Evolutionary conservation across 2,113 vertebrate species (phyloP), one percentile per base, ranked within the genome.

Genomic region (Otus sunia): DNA sequence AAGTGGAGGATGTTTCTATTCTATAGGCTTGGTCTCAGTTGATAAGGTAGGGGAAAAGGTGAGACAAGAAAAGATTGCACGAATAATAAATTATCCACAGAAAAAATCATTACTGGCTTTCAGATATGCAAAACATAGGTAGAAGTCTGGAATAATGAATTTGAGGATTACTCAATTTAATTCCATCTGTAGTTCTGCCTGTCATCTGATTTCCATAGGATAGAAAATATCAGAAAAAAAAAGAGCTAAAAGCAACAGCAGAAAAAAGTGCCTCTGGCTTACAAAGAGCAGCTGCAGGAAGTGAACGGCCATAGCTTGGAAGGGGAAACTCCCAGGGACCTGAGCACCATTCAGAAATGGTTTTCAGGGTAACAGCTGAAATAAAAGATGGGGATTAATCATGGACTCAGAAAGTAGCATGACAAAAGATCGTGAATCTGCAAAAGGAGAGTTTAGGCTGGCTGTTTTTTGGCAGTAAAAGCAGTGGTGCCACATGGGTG

Each of bases 81-180:
- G 36, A 55, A 30, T 3, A 2, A 82, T 47, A 90, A 94, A 85
- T 91, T 69, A 85, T 36, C 45, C 29, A 60, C 36, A 90, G 69
- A 63, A 94, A 94, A 88, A 92, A 85, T 72, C 63, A 82, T 64
- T 87, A 66, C 39, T 53, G 83, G 50, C 41, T 90, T 89, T 76
- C 74, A 86, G 77, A 73, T 74, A 90, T 56, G 55, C 67, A 90
- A 87, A 96, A 85, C 47, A 74, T 34, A 92, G 80, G 78, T 87
- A 85, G 63, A 96, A 79, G 19, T 20, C 77, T 80, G 71, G 58
- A 79, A 76, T 87, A 91, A 92, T 21, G 49, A 92, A 56, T 91
- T 68, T 39, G 62, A 96, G 58, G 25, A 95, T 94, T 95, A 90
- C n/a, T 96, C 77, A 91, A 13, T 90, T 90, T n/a, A 96, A 77